Conservation (phyloP, 2,113 vertebrate species). For the Pterocles orientalis region DNA sequence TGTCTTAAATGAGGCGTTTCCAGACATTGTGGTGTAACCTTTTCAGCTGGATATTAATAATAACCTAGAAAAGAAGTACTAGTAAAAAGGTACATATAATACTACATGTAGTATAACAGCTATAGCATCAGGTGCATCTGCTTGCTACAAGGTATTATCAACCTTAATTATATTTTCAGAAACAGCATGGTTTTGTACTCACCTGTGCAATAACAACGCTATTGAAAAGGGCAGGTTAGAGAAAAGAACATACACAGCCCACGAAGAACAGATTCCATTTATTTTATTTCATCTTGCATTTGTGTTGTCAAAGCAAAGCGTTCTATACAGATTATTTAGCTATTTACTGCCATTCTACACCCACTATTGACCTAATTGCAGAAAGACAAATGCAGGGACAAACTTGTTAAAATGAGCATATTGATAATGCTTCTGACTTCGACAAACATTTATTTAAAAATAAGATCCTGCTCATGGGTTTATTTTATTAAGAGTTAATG, state of each 20-base stretch:
- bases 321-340: constrained; percentile 53
- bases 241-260: constrained; percentile 28
- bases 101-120: background rate
- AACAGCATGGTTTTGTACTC: background rate
- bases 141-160: background rate
- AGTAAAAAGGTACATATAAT: background rate
- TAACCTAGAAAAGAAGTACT: background rate
- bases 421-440: background rate
- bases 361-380: constrained; percentile 40
- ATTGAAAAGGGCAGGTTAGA: constrained; percentile 29
- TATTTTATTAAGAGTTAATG: constrained; percentile 51
- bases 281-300: constrained; percentile 63
- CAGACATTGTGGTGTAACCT: background rate
- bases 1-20: background rate
- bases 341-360: constrained; percentile 56
- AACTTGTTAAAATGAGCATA: constrained; percentile 42
- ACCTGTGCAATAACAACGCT: background rate
- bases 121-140: background rate
- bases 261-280: constrained; percentile 26
- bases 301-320: constrained; percentile 39
- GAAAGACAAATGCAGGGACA: constrained; percentile 56
- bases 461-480: constrained; percentile 38
- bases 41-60: background rate
- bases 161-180: background rate
- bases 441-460: constrained; percentile 53